A percentile compares a stretch with the other conserved stretches of the same genome.
These are phyloP conservation scores for Hylia prasina DNA, from an alignment of 2,113 vertebrate species.

Conservation along the genomic window DNA sequence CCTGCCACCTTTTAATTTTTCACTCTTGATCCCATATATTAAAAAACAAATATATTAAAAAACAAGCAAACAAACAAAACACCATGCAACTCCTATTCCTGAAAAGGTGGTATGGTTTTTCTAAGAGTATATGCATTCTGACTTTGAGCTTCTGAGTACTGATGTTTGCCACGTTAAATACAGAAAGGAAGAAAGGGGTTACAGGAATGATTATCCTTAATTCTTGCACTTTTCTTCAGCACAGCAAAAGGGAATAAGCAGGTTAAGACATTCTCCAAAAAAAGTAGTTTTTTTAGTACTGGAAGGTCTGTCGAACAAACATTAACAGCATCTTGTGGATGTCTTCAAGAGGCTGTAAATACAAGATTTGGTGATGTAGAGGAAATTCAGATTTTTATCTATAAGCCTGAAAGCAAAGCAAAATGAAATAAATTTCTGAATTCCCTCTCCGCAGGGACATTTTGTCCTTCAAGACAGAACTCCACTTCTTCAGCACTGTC, in stretches of 20 bases:
- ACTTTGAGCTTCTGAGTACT: neutral
- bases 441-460: neutral
- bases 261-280: neutral
- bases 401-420: neutral
- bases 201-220: neutral
- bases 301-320: slow-evolving; percentile 7
- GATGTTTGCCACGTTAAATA: neutral
- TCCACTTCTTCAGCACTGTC: neutral
- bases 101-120: neutral
- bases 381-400: slow-evolving; percentile 26
- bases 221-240: neutral
- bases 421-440: neutral
- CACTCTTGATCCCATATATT: neutral
- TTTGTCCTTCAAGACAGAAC: slow-evolving; percentile 11
- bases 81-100: neutral
- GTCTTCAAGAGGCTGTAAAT: slow-evolving; percentile 15
- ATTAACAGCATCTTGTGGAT: neutral
- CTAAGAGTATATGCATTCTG: neutral
- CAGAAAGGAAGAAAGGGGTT: neutral
- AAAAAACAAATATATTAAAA: neutral
- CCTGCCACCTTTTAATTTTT: neutral
- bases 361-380: neutral
- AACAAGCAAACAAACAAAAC: no score
- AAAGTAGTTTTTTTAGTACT: neutral
- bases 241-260: neutral